phyloP scores from a whole-genome alignment of 2,888 invertebrate species.

The Caenorhabditis drosophilae region DNA sequence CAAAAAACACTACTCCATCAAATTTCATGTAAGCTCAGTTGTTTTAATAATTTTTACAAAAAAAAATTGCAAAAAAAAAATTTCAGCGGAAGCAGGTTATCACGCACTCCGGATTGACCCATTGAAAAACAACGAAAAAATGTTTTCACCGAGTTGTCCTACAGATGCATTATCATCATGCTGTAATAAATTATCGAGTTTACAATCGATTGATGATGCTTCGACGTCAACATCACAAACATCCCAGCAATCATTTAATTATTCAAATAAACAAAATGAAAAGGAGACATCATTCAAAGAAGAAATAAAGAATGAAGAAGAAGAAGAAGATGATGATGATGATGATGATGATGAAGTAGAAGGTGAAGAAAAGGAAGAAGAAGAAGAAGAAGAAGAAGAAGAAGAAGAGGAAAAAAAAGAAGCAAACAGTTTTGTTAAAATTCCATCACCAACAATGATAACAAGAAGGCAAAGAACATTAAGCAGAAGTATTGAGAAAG shows the following conservation, averaged over 20 bases:
- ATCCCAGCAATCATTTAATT: not conserved
- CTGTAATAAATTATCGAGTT: too few species aligned
- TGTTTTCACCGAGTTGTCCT: too few species aligned
- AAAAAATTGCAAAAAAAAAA: not conserved
- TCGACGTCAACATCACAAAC: too few species aligned
- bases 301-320: too few species aligned
- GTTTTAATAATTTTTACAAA: not conserved
- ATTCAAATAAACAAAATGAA: not conserved
- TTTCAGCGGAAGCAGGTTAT: slow-evolving; percentile 1
- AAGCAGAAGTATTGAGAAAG: not conserved
- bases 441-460: not conserved
- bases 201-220: too few species aligned
- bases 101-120: slow-evolving; percentile 2
- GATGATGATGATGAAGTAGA: not conserved
- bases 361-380: not conserved
- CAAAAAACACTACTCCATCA: slow-evolving; percentile 6
- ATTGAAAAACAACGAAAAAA: not conserved
- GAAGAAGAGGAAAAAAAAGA: not conserved
- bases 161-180: too few species aligned
- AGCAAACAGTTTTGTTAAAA: not conserved
- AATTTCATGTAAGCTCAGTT: slow-evolving; percentile 1
- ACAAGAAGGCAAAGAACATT: not conserved
- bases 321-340: too few species aligned
- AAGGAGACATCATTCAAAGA: not conserved
- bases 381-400: not conserved